Conservation (phyloP, 2,888 invertebrate species). For the Coelogynopora nodosa region DNA sequence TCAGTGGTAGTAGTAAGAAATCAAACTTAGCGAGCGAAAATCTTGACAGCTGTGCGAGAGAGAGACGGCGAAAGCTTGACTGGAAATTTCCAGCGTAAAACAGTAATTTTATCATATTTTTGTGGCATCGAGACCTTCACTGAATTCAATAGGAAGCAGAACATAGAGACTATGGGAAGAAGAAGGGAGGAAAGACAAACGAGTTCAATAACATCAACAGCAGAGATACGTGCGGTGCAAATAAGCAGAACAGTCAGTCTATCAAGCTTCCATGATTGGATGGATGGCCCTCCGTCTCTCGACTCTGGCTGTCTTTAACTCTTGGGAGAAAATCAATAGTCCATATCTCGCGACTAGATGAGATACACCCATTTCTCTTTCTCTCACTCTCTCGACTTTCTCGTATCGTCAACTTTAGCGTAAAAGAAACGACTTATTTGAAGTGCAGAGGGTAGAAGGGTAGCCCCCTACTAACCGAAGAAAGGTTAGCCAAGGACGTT, state of each 20-base stretch:
- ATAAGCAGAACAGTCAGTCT: background rate
- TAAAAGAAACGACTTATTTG: background rate
- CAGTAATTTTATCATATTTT: background rate
- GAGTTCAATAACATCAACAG: background rate
- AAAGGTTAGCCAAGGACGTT: no score
- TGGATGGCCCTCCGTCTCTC: background rate
- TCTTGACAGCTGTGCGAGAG: no score
- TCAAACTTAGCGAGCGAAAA: no score
- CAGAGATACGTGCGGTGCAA: no score
- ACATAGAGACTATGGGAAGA: background rate
- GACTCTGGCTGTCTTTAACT: no score
- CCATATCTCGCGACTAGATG: background rate
- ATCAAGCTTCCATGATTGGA: background rate
- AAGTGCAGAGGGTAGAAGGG: no score
- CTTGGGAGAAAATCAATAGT: background rate
- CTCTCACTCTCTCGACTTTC: no score
- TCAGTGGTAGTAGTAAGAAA: no score
- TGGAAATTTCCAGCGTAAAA: background rate
- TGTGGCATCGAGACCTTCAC: background rate
- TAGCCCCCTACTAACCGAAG: no score
- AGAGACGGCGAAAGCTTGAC: background rate
- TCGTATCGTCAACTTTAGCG: background rate
- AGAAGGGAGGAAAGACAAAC: background rate
- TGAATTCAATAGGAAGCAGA: background rate
- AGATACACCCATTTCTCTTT: background rate